phyloP scores from a whole-genome alignment of 1,140 invertebrate species.

The Helicoverpa armigera region DNA sequence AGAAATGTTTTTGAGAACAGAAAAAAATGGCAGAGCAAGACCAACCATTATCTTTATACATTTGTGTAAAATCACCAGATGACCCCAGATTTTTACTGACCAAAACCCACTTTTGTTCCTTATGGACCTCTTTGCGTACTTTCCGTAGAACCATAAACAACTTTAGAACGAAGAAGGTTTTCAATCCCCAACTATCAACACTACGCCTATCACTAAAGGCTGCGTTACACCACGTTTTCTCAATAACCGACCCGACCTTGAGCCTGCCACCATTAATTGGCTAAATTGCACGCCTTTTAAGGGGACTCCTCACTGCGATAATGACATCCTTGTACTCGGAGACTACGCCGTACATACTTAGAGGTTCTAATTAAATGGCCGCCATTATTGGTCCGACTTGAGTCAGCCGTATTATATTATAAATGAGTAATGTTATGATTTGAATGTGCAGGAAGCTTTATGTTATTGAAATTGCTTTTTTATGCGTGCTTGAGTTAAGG shows the following conservation, averaged over 20 bases:
- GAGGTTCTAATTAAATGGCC: conserved; percentile 68
- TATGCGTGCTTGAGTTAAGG: conserved; percentile 20
- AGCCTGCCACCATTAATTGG: conserved; percentile 71
- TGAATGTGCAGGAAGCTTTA: conserved; percentile 55
- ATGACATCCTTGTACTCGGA: conserved; percentile 63
- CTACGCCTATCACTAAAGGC: conserved; percentile 31
- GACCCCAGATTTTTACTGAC: too few species aligned
- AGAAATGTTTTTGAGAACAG: too few species aligned
- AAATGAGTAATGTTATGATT: conserved; percentile 50
- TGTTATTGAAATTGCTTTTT: conserved; percentile 48
- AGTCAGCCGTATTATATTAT: conserved; percentile 41
- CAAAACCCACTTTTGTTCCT: too few species aligned
- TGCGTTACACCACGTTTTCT: conserved; percentile 59
- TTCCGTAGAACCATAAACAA: neutral
- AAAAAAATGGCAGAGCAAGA: too few species aligned
- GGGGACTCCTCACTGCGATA: conserved; percentile 60
- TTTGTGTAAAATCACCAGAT: too few species aligned
- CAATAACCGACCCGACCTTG: conserved; percentile 68
- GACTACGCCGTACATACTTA: conserved; percentile 66
- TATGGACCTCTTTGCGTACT: too few species aligned
- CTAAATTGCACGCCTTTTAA: conserved; percentile 74
- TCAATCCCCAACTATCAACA: neutral
- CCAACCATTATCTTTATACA: too few species aligned
- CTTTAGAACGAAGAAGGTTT: too few species aligned
- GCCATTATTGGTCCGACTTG: conserved; percentile 43